These are phyloP conservation scores for Nephrotoma guestfalica DNA, from an alignment of 2,888 invertebrate species.

Conservation along the genomic window DNA sequence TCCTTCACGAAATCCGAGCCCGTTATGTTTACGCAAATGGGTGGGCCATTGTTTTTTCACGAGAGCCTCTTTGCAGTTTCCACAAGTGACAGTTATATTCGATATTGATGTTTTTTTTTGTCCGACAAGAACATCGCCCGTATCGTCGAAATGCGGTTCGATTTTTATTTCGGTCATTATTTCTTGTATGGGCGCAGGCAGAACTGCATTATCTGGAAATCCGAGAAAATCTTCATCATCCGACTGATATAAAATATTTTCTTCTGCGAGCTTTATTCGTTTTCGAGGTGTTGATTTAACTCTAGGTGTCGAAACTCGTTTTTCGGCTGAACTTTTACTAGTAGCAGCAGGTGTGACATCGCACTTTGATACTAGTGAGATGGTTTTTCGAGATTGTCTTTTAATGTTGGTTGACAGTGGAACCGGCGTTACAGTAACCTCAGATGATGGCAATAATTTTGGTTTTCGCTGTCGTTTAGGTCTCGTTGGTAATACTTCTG, in stretches of 20 bases:
- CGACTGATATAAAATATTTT: neutral
- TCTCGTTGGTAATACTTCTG: neutral
- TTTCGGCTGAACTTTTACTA: neutral
- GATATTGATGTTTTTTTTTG: neutral
- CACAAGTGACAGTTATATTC: conserved; percentile 19
- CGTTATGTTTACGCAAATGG: conserved; percentile 25
- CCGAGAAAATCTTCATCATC: neutral
- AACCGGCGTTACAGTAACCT: neutral
- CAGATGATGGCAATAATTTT: neutral
- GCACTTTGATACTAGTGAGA: neutral
- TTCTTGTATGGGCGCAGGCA: neutral
- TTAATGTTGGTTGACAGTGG: neutral
- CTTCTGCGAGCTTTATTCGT: neutral
- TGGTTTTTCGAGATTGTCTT: neutral
- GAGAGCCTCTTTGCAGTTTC: conserved; percentile 21
- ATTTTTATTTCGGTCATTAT: neutral
- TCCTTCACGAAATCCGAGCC: conserved; percentile 25
- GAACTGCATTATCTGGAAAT: neutral
- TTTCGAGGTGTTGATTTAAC: neutral
- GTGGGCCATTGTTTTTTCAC: conserved; percentile 15
- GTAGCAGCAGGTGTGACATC: neutral
- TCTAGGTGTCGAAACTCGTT: neutral
- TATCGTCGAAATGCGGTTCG: neutral
- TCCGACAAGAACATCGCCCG: neutral
- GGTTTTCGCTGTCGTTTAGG: neutral